A percentile compares a stretch with the other conserved stretches of the same genome.
Conservation (phyloP, 2,888 invertebrate species). For the Muschampia plurimacula region DNA sequence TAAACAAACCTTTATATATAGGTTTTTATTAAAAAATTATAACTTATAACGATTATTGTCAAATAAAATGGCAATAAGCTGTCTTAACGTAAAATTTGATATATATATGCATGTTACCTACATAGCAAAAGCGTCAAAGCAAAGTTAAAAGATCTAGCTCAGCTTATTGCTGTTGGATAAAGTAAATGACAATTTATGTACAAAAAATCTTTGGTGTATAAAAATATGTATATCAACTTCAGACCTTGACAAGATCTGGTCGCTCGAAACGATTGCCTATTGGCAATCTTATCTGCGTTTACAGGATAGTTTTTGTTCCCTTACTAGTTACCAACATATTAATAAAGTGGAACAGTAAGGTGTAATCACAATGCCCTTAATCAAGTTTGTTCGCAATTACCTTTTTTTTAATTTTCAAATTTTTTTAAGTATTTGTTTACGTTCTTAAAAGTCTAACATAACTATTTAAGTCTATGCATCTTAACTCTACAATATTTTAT, state of each 20-base stretch:
- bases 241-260: conserved; percentile 82
- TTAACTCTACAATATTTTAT: conserved; percentile 76
- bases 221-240: conserved; percentile 81
- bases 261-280: conserved; percentile 83
- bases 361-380: conserved; percentile 79
- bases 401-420: conserved; percentile 49
- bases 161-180: conserved; percentile 59
- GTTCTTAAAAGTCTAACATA: conserved; percentile 65
- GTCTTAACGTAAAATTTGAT: conserved; percentile 63
- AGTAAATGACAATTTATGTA: conserved; percentile 74
- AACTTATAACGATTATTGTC: conserved; percentile 68
- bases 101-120: conserved; percentile 63
- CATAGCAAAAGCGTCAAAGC: conserved; percentile 80
- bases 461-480: conserved; percentile 69
- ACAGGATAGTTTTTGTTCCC: conserved; percentile 80
- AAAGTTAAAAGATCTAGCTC: conserved; percentile 68
- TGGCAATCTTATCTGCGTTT: conserved; percentile 79
- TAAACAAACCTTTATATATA: too few species aligned
- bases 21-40: conserved; percentile 59
- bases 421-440: conserved; percentile 49
- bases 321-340: conserved; percentile 49
- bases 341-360: conserved; percentile 64
- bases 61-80: conserved; percentile 75
- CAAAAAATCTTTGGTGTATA: conserved; percentile 79
- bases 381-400: conserved; percentile 54